Percentiles rank a stretch among this genome's conserved stretches.
Evolutionary conservation across 2,113 vertebrate genomes (phyloP).

Genomic region (Lampris megalopsis): DNA sequence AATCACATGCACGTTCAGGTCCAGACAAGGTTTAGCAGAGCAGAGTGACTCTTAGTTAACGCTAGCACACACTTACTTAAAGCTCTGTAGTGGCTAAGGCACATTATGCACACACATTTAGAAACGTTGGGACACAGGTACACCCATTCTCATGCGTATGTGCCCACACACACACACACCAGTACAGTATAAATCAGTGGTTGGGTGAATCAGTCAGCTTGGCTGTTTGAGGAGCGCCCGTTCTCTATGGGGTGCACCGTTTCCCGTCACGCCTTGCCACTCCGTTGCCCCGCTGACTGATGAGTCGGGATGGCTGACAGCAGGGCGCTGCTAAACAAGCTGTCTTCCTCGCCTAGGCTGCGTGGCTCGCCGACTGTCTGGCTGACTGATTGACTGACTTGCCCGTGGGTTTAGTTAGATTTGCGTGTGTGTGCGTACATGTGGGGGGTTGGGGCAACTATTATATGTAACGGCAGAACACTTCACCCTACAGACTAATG

Average conservation of each 20-base stretch:
- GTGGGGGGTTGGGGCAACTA: conserved; percentile 9
- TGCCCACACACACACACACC: conserved; percentile 15
- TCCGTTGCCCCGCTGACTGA: conserved; percentile 76
- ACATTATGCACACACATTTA: too few relatives aligned
- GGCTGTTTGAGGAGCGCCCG: conserved; percentile 35
- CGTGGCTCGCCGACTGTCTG: background rate
- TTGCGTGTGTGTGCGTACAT: background rate
- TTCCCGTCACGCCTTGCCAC: conserved; percentile 68
- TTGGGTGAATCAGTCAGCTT: conserved; percentile 63
- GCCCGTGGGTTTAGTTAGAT: conserved; percentile 1
- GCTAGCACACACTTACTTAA: too few relatives aligned
- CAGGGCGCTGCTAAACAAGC: conserved; percentile 68
- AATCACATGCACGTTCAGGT: too few relatives aligned
- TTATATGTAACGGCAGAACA: too few relatives aligned
- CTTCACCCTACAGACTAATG: background rate
- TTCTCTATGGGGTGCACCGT: conserved; percentile 65
- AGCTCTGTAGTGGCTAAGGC: too few relatives aligned
- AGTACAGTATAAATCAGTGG: conserved; percentile 35
- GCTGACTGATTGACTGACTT: conserved; percentile 35
- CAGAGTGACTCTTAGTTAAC: too few relatives aligned
- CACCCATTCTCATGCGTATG: background rate
- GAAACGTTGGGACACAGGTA: background rate
- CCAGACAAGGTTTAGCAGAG: too few relatives aligned
- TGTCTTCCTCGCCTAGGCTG: conserved; percentile 47
- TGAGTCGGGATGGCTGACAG: conserved; percentile 69